Base-by-base conservation (phyloP, 2,888 invertebrate species). In the Drosophila pseudotalamancana region DNA sequence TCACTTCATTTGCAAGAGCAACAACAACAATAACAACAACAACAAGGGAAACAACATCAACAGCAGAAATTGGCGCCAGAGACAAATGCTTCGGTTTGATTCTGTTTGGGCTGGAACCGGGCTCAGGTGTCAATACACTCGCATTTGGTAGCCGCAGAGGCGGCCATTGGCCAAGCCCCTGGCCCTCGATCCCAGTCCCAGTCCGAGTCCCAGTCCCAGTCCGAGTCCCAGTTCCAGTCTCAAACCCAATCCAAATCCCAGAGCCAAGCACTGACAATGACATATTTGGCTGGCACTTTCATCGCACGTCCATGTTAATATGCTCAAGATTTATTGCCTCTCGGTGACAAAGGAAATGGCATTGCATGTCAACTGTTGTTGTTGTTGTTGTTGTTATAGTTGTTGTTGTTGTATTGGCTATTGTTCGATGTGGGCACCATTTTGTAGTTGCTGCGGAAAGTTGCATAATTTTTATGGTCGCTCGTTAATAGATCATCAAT, bases 281-380 rank as follows among this genome's bases (percentile, higher is more conserved):
- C 82, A 82, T 75, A 84, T 87, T 82, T 73, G 85, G 75, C 82
- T 83, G 74, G 77, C 77, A 82, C 87, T 84, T 87, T 84, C 81
- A 83, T 75, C 86, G 86, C 77, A 86, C 84, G 72, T 84, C 83
- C 84, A 84, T 82, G 87, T 87, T 87, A 84, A 84, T 87, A 85
- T 85, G 87, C 62, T 60, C 53, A 78, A 73, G 87, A 85, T 85
- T 85, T 85, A 85, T 85, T 65, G 74, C 67, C 69, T 37, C 29
- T 46, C 34, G 69, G 46, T 79, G 83, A 77, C 85, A 82, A 81
- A 87, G 86, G 87, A 87, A 82, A 82, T 86, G 77, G 86, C 86
- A 86, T 80, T 86, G 73, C 55, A 59, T 63, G 81, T 68, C 64
- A 72, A 59, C 66, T 67, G 66, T 65, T 75, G 51, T 56, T 51